A percentile compares a stretch with the other conserved stretches of the same genome.
Evolutionary conservation across 2,797 vertebrate species (phyloP).

Genomic region (Leptatherina wallacei): DNA sequence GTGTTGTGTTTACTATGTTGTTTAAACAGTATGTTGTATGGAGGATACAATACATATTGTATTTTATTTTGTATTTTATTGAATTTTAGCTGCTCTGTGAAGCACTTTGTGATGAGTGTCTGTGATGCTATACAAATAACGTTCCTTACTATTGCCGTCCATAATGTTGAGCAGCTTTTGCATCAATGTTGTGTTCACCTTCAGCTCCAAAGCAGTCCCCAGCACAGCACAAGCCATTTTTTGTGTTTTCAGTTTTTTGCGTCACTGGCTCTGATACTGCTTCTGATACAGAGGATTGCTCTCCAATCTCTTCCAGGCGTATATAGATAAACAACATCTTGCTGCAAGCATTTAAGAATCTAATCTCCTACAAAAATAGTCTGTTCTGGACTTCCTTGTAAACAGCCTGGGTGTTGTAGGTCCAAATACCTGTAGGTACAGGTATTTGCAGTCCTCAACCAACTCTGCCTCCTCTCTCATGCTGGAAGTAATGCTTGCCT

Average conservation of each 20-base stretch:
- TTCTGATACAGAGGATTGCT: no score
- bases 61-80: no score
- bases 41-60: no score
- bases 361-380: not conserved
- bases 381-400: not conserved
- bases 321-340: not conserved
- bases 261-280: no score
- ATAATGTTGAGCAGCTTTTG: not conserved
- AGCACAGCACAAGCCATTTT: not conserved
- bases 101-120: no score
- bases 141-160: not conserved
- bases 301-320: no score
- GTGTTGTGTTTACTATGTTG: no score
- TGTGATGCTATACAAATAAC: no score
- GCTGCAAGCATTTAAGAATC: not conserved
- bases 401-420: not conserved
- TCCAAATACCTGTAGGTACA: not conserved
- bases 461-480: not conserved
- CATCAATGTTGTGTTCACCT: not conserved
- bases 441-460: not conserved
- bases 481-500: not conserved
- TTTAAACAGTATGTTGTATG: no score
- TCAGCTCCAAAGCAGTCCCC: not conserved
- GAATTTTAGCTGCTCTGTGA: no score
- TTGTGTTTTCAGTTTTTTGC: not conserved